phyloP scores from a whole-genome alignment of 2,888 invertebrate species.

The Eulithis testata region DNA sequence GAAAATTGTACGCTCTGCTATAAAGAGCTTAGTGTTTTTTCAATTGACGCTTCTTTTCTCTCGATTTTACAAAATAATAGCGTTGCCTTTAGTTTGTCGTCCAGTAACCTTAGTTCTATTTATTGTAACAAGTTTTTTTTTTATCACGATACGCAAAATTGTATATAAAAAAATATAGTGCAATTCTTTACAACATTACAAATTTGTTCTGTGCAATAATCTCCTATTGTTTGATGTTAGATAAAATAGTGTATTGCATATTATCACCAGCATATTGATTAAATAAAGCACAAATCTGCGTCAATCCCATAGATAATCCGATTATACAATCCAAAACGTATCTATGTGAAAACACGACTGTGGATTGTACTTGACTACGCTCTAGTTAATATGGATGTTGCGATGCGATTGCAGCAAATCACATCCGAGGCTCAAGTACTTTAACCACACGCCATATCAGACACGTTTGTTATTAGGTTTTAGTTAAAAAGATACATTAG shows the following conservation, averaged over 20 bases:
- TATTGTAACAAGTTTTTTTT: not conserved
- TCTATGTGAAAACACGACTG: slow-evolving; percentile 50
- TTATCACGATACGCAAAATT: too few relatives aligned
- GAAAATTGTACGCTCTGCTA: slow-evolving; percentile 21
- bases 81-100: slow-evolving; percentile 12
- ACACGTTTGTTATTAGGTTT: not conserved
- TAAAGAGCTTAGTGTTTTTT: slow-evolving; percentile 20
- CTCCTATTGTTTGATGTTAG: not conserved
- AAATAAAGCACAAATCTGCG: slow-evolving; percentile 13
- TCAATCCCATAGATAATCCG: slow-evolving; percentile 45
- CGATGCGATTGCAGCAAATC: slow-evolving; percentile 56
- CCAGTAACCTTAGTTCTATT: slow-evolving; percentile 4
- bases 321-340: slow-evolving; percentile 47
- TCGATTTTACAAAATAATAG: slow-evolving; percentile 19
- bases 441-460: slow-evolving; percentile 38
- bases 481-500: too few relatives aligned
- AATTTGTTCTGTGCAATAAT: too few relatives aligned
- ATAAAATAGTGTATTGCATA: not conserved
- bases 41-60: slow-evolving; percentile 19
- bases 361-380: slow-evolving; percentile 47
- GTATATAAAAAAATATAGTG: too few relatives aligned
- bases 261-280: slow-evolving; percentile 2
- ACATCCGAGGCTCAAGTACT: slow-evolving; percentile 51
- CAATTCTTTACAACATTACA: too few relatives aligned
- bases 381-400: slow-evolving; percentile 58